Evolutionary conservation across 2,113 vertebrate species (phyloP), one percentile per base, ranked within the genome.

Genomic region (Sardina pilchardus): DNA sequence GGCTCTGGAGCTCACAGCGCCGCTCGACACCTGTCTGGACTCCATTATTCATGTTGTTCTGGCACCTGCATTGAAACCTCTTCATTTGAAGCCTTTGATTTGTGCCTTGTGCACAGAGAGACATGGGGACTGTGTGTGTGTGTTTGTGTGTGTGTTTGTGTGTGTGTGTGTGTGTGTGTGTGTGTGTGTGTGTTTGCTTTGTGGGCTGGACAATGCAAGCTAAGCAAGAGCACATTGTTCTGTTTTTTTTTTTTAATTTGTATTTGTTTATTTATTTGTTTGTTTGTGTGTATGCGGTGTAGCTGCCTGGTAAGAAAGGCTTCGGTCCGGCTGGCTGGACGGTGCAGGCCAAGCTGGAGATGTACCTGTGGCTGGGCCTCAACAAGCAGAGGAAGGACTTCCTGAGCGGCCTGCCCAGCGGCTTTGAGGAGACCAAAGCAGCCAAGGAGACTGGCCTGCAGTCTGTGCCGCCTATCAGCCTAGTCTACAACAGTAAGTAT

Each of bases 271-370:
- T 80, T 83, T 75, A 6, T 53, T 16, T 75, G 71, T 78, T 4
- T 78, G 71, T 36, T 16, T 67, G n/a, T 67, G 1, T 59, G 53
- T 59, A 7, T 30, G 26, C 12, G 59, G 59, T 50, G 48, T n/a
- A 82, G 98, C 95, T 99, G 0, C 98, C 98, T 0, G 98, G 98
- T 14, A 99, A 98, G 94, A 95, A 96, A 83, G 97, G 98, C 2
- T 98, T 99, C 0, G 98, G 98, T 2, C 96, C 97, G 0, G 97
- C 97, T 0, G 98, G 98, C 17, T 99, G 98, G 98, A 98, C 98
- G 0, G 98, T 99, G 9, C 98, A 99, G 92, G 96, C 97, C 87
- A 99, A 99, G 93, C 93, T 98, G 90, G 98, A 99, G 94, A 93
- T 98, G 48, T 99, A 99, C 92, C 89, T 99, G 86, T 99, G 98